phyloP scores from a whole-genome alignment of 2,113 vertebrate species.

The Haliaeetus leucogaster region DNA sequence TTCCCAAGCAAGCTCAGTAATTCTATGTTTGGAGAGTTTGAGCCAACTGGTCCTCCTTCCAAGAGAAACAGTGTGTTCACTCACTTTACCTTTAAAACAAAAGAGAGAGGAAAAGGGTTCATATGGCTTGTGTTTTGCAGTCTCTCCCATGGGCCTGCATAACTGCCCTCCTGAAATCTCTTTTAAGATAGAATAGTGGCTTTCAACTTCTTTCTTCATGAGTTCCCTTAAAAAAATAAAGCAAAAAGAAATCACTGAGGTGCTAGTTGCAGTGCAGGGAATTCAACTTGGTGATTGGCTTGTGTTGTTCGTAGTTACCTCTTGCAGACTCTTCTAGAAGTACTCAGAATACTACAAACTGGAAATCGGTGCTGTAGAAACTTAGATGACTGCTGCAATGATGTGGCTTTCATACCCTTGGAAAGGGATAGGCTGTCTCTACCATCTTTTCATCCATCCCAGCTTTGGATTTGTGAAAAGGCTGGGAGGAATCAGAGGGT shows the following conservation, averaged over 20 bases:
- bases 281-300: background rate
- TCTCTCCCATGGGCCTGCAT: background rate
- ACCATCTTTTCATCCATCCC: background rate
- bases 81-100: conserved; percentile 1
- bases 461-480: background rate
- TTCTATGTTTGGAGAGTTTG: conserved; percentile 6
- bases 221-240: background rate
- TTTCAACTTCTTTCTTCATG: background rate
- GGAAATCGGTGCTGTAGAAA: background rate
- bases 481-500: background rate
- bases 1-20: conserved; percentile 23
- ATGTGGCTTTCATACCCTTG: background rate
- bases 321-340: background rate
- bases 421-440: background rate
- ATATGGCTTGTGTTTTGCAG: background rate
- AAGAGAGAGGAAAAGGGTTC: background rate
- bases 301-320: background rate
- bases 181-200: background rate
- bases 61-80: conserved; percentile 6
- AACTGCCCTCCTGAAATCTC: background rate
- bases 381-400: background rate
- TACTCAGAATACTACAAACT: background rate
- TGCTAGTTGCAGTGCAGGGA: background rate
- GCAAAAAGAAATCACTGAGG: background rate
- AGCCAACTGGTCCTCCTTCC: conserved; percentile 26